phyloP scores from a whole-genome alignment of 2,797 vertebrate species.

The Acrossocheilus wenchowensis region DNA sequence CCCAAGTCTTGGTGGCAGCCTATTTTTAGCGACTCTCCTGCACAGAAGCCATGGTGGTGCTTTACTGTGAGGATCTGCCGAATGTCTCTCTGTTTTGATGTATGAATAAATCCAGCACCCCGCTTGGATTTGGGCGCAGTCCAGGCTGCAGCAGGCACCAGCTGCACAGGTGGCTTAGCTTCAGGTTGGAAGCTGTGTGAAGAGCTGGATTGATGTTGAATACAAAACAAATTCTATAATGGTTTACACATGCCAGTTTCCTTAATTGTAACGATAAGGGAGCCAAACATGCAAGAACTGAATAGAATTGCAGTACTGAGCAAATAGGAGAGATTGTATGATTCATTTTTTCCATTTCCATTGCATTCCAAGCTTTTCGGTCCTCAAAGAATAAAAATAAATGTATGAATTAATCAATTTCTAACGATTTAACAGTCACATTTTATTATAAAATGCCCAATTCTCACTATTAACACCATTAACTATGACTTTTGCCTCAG shows the following conservation, averaged over 20 bases:
- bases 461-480: neutral
- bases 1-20: conserved; percentile 15
- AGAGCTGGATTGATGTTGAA: conserved; percentile 54
- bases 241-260: conserved; percentile 40
- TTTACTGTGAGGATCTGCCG: conserved; percentile 31
- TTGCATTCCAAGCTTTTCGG: conserved; percentile 12
- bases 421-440: too few relatives aligned
- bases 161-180: conserved; percentile 54
- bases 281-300: conserved; percentile 27
- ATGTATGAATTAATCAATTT: neutral
- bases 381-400: neutral
- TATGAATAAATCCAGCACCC: conserved; percentile 42
- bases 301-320: conserved; percentile 7
- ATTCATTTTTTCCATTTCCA: neutral
- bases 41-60: conserved; percentile 5
- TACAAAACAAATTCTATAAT: conserved; percentile 53
- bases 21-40: conserved; percentile 44
- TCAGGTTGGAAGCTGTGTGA: conserved; percentile 48
- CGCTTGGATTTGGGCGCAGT: conserved; percentile 46
- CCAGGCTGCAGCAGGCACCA: conserved; percentile 56
- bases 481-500: neutral
- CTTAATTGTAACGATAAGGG: conserved; percentile 28
- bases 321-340: neutral
- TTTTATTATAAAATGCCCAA: neutral
- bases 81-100: conserved; percentile 52